Conservation (phyloP, 2,113 vertebrate genomes). For the Gobius niger region DNA sequence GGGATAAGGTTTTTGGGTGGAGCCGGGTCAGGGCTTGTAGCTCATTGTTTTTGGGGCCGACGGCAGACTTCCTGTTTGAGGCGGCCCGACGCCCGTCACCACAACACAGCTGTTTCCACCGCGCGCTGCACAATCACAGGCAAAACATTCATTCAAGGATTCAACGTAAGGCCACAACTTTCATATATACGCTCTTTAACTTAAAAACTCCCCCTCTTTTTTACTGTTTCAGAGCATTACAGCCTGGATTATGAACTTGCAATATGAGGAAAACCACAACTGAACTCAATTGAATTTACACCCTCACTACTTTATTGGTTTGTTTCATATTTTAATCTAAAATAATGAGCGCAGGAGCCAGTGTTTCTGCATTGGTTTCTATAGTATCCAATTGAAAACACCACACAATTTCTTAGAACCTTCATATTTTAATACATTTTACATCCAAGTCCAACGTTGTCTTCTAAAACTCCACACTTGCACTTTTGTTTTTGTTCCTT, state of each 20-base stretch:
- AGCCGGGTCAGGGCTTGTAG: slow-evolving; percentile 63
- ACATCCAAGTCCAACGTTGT: too few species aligned
- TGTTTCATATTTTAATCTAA: too few species aligned
- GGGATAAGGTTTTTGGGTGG: slow-evolving; percentile 59
- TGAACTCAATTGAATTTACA: background rate
- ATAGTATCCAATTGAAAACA: too few species aligned
- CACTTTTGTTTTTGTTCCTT: too few species aligned
- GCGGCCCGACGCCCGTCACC: slow-evolving; percentile 59
- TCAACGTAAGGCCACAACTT: slow-evolving; percentile 9
- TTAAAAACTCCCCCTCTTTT: background rate
- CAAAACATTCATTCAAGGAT: slow-evolving; percentile 13
- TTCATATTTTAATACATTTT: too few species aligned
- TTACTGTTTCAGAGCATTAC: background rate
- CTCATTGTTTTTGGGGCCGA: slow-evolving; percentile 76
- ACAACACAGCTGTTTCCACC: slow-evolving; percentile 65
- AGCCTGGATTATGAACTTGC: background rate
- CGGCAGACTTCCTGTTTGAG: slow-evolving; percentile 77
- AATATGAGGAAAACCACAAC: background rate
- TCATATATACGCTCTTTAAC: slow-evolving; percentile 4
- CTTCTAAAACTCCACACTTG: too few species aligned
- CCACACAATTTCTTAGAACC: too few species aligned
- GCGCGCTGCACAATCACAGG: slow-evolving; percentile 21
- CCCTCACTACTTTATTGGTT: background rate
- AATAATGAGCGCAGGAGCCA: too few species aligned
- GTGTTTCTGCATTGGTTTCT: too few species aligned